Base-by-base conservation (phyloP, 2,113 vertebrate species). In the Perca schrenkii region DNA sequence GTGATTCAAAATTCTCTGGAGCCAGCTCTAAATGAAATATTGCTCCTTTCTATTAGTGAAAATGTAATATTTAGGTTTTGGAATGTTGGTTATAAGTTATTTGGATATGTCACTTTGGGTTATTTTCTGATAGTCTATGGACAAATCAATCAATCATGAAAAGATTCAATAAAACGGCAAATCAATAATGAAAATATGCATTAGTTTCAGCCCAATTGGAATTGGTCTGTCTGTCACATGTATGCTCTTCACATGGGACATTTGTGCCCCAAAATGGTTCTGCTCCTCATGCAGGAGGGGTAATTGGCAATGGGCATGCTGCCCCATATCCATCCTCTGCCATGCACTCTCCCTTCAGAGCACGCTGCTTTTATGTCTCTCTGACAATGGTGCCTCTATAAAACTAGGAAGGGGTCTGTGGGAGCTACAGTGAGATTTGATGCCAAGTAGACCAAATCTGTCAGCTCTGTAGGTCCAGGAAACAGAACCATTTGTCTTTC, bases 371-470 rank as follows among this genome's bases (percentile, higher is more conserved):
- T 84, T 75, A 83, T 82, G 82, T 62, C 69, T 28, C 72, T 22
- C 66, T 80, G 78, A 89, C 90, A 87, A 85, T 89, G 74, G 77
- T 12, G 74, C 67, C 87, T 86, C 83, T 86, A 84, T 87, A 73
- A 78, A 68, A 73, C 75, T 36, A 77, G 40, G 56, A 70, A 53
- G 72, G 50, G 74, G 68, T 74, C 58, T 60, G 64, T 73, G 80
- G 47, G 47, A 84, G 82, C 19, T 14, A 1, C 3, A 69, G 2
- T 49, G 65, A 78, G 6, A 28, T 62, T 14, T 46, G 63, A 52
- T 28, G 81, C 78, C 71, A 62, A 76, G 46, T 15, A 46, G 36
- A 78, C 58, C 49, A 63, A 67, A 65, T 58, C 28, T 5, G 43
- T 67, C 22, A 6, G 54, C 50, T 15, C 14, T n/a, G 58, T 5